phyloP scores from a whole-genome alignment of 2,113 vertebrate species.

The Cyphomyrus discorhynchus region DNA sequence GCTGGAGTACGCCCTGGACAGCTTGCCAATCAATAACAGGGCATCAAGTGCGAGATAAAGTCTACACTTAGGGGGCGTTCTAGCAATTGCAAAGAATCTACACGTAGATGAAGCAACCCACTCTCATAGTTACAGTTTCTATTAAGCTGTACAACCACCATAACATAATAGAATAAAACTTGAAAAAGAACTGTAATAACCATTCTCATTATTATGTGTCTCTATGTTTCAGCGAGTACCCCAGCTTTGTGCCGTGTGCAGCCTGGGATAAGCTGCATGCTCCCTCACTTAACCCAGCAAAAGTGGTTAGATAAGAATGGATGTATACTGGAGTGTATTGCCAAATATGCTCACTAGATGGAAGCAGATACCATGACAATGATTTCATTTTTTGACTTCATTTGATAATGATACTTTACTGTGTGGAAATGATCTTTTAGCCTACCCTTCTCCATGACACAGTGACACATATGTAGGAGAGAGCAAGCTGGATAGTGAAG shows the following conservation, averaged over 20 bases:
- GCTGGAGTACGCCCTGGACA: background rate
- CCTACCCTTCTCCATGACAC: background rate
- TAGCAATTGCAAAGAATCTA: background rate
- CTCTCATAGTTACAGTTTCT: background rate
- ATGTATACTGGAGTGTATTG: background rate
- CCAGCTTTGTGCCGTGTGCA: background rate
- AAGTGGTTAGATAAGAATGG: background rate
- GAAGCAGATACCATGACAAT: background rate
- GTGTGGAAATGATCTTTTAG: background rate
- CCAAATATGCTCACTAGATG: background rate
- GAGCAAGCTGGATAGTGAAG: background rate
- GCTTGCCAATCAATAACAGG: background rate
- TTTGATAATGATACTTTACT: background rate
- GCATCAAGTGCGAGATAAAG: background rate
- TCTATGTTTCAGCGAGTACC: background rate
- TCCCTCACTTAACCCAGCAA: background rate
- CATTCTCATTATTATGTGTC: background rate
- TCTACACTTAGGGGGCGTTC: background rate
- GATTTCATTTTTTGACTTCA: background rate
- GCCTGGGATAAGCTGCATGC: background rate
- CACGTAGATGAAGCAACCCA: background rate
- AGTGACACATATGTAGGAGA: background rate
- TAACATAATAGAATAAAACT: background rate
- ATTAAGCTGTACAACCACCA: background rate
- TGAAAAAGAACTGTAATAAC: background rate